These are phyloP conservation scores for Atlantisia rogersi DNA, from an alignment of 2,113 vertebrate genomes.

Conservation along the genomic window DNA sequence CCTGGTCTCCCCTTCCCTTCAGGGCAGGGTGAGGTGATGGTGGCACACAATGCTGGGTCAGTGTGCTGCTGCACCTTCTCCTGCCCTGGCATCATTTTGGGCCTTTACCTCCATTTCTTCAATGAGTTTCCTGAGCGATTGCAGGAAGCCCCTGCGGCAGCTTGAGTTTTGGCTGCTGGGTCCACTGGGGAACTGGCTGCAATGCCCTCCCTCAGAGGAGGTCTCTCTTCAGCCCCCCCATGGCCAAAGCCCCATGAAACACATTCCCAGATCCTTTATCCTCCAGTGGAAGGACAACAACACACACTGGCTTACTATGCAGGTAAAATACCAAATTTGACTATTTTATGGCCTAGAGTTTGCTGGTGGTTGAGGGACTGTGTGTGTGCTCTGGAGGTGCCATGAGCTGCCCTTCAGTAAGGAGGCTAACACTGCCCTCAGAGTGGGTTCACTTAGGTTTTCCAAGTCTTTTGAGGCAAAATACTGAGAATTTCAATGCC, in stretches of 20 bases:
- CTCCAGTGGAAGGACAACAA: not conserved
- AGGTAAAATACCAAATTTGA: not conserved
- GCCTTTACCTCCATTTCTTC: not conserved
- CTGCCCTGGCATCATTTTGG: not conserved
- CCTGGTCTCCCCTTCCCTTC: not conserved
- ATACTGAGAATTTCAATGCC: not conserved
- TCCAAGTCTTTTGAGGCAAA: not conserved
- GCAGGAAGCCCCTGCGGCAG: not conserved
- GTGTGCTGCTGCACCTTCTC: not conserved
- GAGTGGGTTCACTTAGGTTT: accelerated
- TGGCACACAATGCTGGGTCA: no score
- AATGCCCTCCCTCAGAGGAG: not conserved
- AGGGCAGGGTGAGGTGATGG: not conserved
- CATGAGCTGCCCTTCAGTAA: accelerated
- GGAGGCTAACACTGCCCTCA: accelerated
- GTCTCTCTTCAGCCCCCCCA: accelerated
- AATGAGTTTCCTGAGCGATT: accelerated
- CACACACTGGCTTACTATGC: not conserved
- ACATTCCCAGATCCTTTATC: not conserved
- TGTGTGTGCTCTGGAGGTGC: not conserved
- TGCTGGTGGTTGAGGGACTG: not conserved
- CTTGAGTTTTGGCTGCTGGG: accelerated
- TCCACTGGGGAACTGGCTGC: accelerated
- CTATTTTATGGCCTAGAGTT: not conserved
- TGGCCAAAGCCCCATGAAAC: not conserved